Evolutionary conservation across 2,797 vertebrate genomes (phyloP).

Genomic region (Pteropus rufus): DNA sequence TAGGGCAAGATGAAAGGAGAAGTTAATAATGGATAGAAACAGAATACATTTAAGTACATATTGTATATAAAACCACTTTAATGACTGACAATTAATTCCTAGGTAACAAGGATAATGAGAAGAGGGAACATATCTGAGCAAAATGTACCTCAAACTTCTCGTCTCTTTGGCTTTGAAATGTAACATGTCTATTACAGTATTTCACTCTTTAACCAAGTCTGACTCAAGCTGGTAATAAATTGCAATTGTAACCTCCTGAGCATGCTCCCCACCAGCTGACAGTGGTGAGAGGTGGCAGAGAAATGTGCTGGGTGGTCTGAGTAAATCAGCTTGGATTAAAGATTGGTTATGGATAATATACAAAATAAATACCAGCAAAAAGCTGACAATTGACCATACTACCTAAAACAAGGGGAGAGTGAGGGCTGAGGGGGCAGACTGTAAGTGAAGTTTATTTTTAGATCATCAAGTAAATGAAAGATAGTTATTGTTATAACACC

Average conservation of each 20-base stretch:
- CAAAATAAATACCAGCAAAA: not conserved
- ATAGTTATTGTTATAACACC: no score
- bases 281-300: not conserved
- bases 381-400: not conserved
- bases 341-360: not conserved
- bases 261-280: not conserved
- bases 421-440: not conserved
- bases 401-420: not conserved
- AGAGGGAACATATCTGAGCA: not conserved
- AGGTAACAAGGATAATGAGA: not conserved
- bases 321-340: not conserved
- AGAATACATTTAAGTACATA: accelerated
- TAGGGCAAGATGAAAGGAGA: not conserved
- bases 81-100: not conserved
- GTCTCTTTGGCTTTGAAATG: not conserved
- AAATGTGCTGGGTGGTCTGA: not conserved
- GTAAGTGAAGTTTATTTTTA: not conserved
- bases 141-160: not conserved
- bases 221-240: not conserved
- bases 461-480: not conserved
- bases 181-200: not conserved
- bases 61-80: not conserved
- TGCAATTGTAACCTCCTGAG: not conserved
- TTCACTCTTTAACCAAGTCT: not conserved
- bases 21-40: not conserved